Percentiles rank a stretch among this genome's conserved stretches.
phyloP scores from a whole-genome alignment of 2,113 vertebrate genomes.

The Clinocottus analis region DNA sequence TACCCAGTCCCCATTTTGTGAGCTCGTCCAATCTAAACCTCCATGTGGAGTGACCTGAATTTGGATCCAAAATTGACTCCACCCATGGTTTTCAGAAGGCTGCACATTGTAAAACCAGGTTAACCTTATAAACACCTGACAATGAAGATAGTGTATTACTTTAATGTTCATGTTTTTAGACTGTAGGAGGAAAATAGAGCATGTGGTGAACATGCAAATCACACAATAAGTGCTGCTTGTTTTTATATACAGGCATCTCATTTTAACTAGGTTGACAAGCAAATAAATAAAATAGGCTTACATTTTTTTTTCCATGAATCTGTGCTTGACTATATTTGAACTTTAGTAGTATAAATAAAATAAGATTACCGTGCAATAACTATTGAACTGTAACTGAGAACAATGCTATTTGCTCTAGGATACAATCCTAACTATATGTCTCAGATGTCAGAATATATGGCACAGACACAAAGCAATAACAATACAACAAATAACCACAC shows the following conservation, averaged over 20 bases:
- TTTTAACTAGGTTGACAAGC: neutral
- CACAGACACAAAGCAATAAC: neutral
- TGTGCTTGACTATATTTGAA: neutral
- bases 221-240: neutral
- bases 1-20: slow-evolving; percentile 18
- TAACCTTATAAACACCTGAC: slow-evolving; percentile 13
- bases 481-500: neutral
- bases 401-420: slow-evolving; percentile 24
- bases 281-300: neutral
- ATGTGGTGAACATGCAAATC: neutral
- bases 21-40: slow-evolving; percentile 43
- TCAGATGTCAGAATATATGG: slow-evolving; percentile 1
- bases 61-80: slow-evolving; percentile 39
- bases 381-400: slow-evolving; percentile 7
- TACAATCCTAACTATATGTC: slow-evolving; percentile 10
- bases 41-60: slow-evolving; percentile 32
- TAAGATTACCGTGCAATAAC: neutral
- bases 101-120: slow-evolving; percentile 13
- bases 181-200: neutral
- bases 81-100: slow-evolving; percentile 29
- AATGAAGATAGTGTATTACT: too few relatives aligned
- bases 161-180: neutral
- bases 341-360: slow-evolving; percentile 2
- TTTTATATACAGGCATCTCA: neutral
- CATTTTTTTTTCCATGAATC: neutral